A percentile compares a stretch with the other conserved stretches of the same genome.
These are phyloP conservation scores for Vicugna pacos DNA, from an alignment of 2,113 vertebrate species.

Conservation along the genomic window DNA sequence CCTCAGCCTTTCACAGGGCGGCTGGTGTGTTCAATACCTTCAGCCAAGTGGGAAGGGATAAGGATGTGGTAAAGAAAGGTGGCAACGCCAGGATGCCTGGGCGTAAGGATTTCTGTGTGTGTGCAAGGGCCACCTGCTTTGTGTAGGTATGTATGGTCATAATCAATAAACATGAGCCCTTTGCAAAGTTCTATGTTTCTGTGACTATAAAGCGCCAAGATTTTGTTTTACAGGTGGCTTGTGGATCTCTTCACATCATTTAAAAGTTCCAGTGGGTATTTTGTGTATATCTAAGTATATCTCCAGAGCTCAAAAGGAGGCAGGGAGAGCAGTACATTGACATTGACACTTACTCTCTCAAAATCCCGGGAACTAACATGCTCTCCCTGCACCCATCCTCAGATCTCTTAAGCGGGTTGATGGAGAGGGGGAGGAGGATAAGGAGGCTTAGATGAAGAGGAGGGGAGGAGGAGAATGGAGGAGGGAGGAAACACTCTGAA, in stretches of 20 bases:
- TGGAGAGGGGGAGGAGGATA: background rate
- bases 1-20: background rate
- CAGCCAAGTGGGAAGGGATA: background rate
- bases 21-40: background rate
- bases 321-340: background rate
- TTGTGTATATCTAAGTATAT: constrained; percentile 10
- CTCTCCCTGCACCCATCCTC: background rate
- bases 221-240: constrained; percentile 36
- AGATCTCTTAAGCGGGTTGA: background rate
- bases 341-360: background rate
- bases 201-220: background rate
- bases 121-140: background rate
- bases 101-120: background rate
- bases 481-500: background rate
- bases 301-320: background rate
- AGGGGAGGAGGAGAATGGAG: no score
- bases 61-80: background rate
- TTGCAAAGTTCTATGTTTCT: background rate
- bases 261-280: constrained; percentile 37
- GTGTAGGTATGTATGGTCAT: background rate
- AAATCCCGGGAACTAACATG: background rate
- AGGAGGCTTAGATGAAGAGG: background rate
- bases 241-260: background rate
- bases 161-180: background rate
- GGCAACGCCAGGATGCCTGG: background rate